Percentiles rank a stretch among this genome's conserved stretches.
Evolutionary conservation across 2,888 invertebrate genomes (phyloP).

Genomic region (Pachydiplax longipennis): DNA sequence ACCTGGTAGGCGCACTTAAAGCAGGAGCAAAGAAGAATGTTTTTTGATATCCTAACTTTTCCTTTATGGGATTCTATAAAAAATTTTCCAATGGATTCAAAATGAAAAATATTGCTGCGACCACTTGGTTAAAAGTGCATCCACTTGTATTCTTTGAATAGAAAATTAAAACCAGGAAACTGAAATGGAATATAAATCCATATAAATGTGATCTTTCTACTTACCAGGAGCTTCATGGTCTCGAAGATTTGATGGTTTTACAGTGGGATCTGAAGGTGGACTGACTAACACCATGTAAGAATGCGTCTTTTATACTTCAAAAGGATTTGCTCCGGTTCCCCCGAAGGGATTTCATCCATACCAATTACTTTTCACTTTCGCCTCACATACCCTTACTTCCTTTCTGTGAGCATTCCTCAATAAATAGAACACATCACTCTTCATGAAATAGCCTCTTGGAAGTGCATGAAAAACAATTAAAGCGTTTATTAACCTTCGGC

Average conservation of each 20-base stretch:
- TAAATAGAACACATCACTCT: neutral
- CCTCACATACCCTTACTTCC: neutral
- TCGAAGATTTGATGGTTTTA: conserved; percentile 10
- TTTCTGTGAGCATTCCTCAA: neutral
- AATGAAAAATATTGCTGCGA: too few relatives aligned
- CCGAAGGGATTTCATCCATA: neutral
- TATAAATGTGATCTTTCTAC: conserved; percentile 48
- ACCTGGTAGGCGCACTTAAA: too few relatives aligned
- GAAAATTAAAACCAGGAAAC: too few relatives aligned
- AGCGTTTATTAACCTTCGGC: too few relatives aligned
- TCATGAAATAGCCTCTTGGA: neutral
- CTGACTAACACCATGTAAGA: neutral
- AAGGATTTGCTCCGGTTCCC: neutral
- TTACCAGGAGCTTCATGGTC: conserved; percentile 59
- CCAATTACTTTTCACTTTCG: neutral
- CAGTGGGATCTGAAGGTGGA: neutral
- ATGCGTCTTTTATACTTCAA: neutral
- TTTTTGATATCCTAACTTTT: too few relatives aligned
- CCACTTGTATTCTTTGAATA: too few relatives aligned
- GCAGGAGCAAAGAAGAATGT: too few relatives aligned
- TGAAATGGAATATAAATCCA: too few relatives aligned
- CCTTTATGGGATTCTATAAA: too few relatives aligned
- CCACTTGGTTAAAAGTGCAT: too few relatives aligned
- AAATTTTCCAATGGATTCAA: too few relatives aligned
- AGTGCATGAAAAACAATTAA: neutral